Evolutionary conservation across 2,888 invertebrate species (phyloP).

Genomic region (Malacosoma neustria): DNA sequence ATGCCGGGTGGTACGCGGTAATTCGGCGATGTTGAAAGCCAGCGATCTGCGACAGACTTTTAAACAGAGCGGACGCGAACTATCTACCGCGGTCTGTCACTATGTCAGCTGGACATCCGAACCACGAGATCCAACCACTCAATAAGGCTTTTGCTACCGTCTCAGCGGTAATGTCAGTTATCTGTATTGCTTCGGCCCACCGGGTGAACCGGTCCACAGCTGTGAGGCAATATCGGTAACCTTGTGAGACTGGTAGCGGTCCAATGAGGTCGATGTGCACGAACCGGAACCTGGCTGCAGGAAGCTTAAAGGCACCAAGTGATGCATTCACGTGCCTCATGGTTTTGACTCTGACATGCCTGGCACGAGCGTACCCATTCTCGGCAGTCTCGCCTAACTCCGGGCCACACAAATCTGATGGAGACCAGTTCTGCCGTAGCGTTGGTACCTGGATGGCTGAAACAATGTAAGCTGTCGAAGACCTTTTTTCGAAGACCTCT

Average conservation of each 20-base stretch:
- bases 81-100: constrained; percentile 39
- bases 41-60: background rate
- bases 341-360: background rate
- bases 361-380: background rate
- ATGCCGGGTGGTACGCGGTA: constrained; percentile 11
- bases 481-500: constrained; percentile 10
- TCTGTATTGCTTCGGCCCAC: constrained; percentile 18
- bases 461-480: constrained; percentile 17
- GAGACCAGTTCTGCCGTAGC: constrained; percentile 15
- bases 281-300: constrained; percentile 5
- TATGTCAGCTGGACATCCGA: constrained; percentile 18
- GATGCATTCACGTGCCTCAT: constrained; percentile 5
- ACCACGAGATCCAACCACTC: constrained; percentile 16
- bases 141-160: constrained; percentile 30
- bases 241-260: constrained; percentile 10
- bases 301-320: constrained; percentile 5
- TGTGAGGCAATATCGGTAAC: constrained; percentile 15
- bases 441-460: constrained; percentile 15
- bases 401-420: constrained; percentile 14
- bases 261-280: constrained; percentile 16
- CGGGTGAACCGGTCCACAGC: constrained; percentile 16
- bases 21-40: constrained; percentile 8
- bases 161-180: constrained; percentile 30
- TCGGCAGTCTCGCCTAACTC: constrained; percentile 7
- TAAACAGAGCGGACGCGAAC: constrained; percentile 13